Conservation (phyloP, 2,797 vertebrate genomes). For the Erethizon dorsatum region DNA sequence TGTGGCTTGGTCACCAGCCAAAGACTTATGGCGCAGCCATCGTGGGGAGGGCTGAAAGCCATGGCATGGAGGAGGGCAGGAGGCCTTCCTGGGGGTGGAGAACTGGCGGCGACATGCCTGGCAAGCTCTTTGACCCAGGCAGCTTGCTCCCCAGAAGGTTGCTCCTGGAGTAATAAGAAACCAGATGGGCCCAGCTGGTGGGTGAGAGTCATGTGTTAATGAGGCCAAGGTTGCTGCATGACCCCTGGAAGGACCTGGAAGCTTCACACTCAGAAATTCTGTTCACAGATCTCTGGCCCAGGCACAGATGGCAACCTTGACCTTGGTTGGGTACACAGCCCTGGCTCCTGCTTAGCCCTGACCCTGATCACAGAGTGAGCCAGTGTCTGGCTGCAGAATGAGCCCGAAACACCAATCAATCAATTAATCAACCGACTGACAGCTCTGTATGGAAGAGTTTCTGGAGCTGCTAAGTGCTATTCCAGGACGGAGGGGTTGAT, state of each 20-base stretch:
- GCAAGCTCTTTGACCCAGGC: background rate
- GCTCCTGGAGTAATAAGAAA: constrained; percentile 47
- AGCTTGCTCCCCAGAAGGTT: background rate
- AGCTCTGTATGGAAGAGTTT: background rate
- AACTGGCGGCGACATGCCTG: background rate
- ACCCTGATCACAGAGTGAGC: constrained; percentile 28
- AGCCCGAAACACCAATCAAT: constrained; percentile 51
- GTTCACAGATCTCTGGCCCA: constrained; percentile 40
- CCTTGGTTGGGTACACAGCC: background rate
- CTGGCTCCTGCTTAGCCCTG: background rate
- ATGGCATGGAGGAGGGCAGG: background rate
- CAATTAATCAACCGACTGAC: constrained; percentile 65
- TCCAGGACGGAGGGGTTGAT: background rate
- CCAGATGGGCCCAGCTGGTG: constrained; percentile 78
- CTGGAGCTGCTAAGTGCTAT: background rate
- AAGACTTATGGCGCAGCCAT: background rate
- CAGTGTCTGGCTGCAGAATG: constrained; percentile 49
- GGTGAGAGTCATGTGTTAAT: constrained; percentile 1
- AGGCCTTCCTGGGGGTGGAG: background rate
- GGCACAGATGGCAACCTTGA: constrained; percentile 50
- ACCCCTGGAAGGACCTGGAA: constrained; percentile 58
- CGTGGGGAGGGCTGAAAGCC: background rate
- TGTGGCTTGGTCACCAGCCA: constrained; percentile 29
- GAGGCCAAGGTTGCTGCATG: constrained; percentile 70
- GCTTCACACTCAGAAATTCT: constrained; percentile 38